These are phyloP conservation scores for Paramuricea clavata DNA, from an alignment of 92 coral and sea anemone genomes.

Conservation along the genomic window DNA sequence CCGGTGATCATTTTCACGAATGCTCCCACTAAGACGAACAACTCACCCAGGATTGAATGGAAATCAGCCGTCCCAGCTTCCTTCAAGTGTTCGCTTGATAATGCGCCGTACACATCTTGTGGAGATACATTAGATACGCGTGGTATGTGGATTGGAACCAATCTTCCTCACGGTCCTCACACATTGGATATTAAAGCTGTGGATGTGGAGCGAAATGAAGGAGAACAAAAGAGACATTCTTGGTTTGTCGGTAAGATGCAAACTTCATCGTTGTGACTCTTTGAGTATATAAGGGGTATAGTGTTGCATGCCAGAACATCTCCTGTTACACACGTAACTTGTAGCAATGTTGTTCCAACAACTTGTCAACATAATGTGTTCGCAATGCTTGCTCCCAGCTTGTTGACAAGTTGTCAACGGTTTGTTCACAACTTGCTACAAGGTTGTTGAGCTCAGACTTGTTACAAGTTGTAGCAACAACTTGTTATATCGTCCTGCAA, in stretches of 20 bases:
- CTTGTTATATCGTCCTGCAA: too few species aligned
- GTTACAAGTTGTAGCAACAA: too few species aligned
- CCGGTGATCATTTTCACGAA: not conserved
- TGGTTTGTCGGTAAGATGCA: constrained; percentile 38
- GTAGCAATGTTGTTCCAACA: too few species aligned
- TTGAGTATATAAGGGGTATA: not conserved
- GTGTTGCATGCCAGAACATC: not conserved
- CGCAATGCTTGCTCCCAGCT: too few species aligned
- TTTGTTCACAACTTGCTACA: too few species aligned
- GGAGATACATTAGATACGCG: constrained; percentile 5
- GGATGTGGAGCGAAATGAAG: constrained; percentile 12
- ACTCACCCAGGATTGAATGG: constrained; percentile 23
- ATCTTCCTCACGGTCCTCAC: constrained; percentile 11
- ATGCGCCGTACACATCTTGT: not conserved
- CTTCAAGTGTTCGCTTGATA: constrained; percentile 44
- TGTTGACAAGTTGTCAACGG: too few species aligned
- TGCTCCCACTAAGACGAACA: not conserved
- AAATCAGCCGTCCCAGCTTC: not conserved
- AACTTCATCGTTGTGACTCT: not conserved
- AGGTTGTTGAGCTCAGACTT: too few species aligned
- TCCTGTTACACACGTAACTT: not conserved
- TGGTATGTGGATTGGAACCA: not conserved
- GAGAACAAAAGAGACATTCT: not conserved
- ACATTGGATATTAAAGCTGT: constrained; percentile 6
- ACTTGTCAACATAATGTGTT: too few species aligned